phyloP scores from a whole-genome alignment of 2,113 vertebrate species.

The Oreochromis spilurus region DNA sequence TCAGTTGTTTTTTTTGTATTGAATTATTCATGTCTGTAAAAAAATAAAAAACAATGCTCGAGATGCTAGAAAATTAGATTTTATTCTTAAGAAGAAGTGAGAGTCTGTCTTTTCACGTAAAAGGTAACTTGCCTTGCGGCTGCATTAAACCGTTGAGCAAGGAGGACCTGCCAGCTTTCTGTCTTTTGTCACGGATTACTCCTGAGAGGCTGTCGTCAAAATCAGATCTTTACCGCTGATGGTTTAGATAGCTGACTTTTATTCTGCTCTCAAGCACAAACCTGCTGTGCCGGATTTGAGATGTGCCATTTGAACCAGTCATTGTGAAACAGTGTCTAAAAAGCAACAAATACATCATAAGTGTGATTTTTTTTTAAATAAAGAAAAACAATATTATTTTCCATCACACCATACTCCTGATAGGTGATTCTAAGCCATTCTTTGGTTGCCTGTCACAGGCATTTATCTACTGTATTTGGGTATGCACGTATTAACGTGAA shows the following conservation, averaged over 20 bases:
- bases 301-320: neutral
- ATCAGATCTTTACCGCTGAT: neutral
- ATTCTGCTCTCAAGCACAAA: neutral
- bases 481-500: neutral
- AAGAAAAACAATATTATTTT: neutral
- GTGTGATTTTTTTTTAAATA: neutral
- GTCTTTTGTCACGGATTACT: neutral
- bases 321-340: neutral
- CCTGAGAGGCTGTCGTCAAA: neutral
- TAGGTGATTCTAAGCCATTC: neutral
- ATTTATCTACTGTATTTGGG: neutral
- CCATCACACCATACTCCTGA: neutral
- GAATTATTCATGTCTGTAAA: neutral
- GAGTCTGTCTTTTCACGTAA: neutral
- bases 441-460: neutral
- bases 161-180: neutral
- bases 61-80: neutral
- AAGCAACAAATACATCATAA: neutral
- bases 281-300: neutral
- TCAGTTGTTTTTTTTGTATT: neutral
- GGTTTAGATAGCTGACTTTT: neutral
- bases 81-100: neutral
- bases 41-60: neutral
- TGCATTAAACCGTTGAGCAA: neutral
- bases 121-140: neutral